Conservation (phyloP, 2,797 vertebrate species). For the Urophycis tenuis region DNA sequence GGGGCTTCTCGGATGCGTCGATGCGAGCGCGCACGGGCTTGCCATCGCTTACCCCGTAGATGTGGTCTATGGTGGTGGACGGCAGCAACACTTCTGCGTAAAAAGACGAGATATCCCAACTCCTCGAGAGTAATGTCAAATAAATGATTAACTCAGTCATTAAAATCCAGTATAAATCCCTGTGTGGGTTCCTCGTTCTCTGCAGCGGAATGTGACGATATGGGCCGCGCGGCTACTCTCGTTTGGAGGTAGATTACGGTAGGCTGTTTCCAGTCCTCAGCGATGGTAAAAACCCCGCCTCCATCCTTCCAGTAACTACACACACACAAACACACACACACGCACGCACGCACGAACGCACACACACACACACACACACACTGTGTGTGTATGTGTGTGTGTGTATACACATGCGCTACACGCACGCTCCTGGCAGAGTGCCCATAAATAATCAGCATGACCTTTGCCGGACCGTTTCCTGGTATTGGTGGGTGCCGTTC, state of each 20-base stretch:
- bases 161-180: conserved; percentile 59
- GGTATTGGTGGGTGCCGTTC: conserved; percentile 68
- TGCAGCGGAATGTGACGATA: conserved; percentile 51
- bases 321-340: conserved; percentile 16
- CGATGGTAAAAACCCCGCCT: conserved; percentile 69
- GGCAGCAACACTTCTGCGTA: conserved; percentile 48
- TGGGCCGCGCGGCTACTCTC: conserved; percentile 30
- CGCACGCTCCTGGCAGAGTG: conserved; percentile 60
- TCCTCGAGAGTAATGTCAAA: conserved; percentile 68
- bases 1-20: background rate
- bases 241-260: conserved; percentile 60
- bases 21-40: background rate
- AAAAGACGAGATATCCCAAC: conserved; percentile 51
- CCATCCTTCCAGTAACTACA: conserved; percentile 70
- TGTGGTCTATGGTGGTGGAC: conserved; percentile 41
- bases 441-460: conserved; percentile 75
- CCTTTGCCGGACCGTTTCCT: conserved; percentile 75
- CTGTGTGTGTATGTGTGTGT: no score
- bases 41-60: conserved; percentile 58
- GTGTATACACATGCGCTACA: conserved; percentile 28
- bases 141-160: conserved; percentile 64
- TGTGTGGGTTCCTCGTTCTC: conserved; percentile 27
- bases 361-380: conserved; percentile 22
- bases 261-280: conserved; percentile 62
- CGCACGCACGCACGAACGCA: conserved; percentile 15